Evolutionary conservation across 2,888 invertebrate species (phyloP).

Genomic region (Drosophila borealis): DNA sequence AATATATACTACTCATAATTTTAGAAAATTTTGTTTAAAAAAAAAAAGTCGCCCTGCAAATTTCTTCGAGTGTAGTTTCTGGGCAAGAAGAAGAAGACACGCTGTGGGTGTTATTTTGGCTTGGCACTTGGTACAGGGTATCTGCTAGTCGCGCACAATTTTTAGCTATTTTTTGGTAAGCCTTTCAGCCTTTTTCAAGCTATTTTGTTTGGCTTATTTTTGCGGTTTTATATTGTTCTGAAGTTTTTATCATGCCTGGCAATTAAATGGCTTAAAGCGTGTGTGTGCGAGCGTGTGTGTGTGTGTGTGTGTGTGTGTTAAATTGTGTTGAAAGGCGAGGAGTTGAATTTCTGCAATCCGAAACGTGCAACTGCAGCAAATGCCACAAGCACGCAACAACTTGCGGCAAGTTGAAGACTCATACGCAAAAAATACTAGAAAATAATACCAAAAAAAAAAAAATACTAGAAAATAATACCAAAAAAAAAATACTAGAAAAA

Average conservation of each 20-base stretch:
- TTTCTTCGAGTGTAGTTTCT: too few species aligned
- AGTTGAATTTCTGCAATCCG: conserved; percentile 1
- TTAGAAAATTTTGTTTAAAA: too few species aligned
- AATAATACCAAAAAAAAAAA: neutral
- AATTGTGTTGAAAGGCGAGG: conserved; percentile 20
- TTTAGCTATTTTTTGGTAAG: neutral
- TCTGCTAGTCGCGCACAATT: neutral
- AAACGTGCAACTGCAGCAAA: conserved; percentile 31
- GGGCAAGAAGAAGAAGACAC: too few species aligned
- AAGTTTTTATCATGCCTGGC: conserved; percentile 29
- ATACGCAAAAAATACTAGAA: neutral
- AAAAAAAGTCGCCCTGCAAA: too few species aligned
- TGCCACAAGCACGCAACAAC: conserved; percentile 38
- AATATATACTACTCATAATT: too few species aligned
- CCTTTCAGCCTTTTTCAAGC: neutral
- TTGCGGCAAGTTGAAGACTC: conserved; percentile 1
- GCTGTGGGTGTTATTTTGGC: too few species aligned
- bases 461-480: neutral
- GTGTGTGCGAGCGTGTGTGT: neutral
- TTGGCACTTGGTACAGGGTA: neutral
- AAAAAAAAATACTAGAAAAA: neutral
- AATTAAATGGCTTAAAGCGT: conserved; percentile 6
- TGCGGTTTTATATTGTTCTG: conserved; percentile 23
- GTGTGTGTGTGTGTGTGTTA: conserved; percentile 8
- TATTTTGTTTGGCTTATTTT: neutral